phyloP scores from a whole-genome alignment of 2,888 invertebrate genomes.

The Hirtodrosophila duncani region DNA sequence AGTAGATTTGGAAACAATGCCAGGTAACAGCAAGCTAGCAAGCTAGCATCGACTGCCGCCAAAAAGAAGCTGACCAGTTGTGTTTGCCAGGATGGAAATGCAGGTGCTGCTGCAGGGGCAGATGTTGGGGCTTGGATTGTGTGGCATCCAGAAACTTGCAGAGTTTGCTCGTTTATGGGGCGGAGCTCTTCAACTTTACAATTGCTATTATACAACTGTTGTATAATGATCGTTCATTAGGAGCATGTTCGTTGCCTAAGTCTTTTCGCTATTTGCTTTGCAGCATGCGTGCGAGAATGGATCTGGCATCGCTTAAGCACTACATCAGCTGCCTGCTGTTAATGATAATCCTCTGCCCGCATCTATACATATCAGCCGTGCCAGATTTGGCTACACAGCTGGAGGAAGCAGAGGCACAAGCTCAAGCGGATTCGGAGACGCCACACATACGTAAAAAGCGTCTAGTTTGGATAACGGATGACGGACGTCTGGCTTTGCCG shows the following conservation, averaged over 20 bases:
- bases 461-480: slow-evolving; percentile 90
- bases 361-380: slow-evolving; percentile 12
- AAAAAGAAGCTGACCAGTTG: slow-evolving; percentile 42
- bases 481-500: slow-evolving; percentile 89
- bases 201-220: slow-evolving; percentile 61
- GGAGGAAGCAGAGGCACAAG: slow-evolving; percentile 40
- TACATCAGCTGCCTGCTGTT: slow-evolving; percentile 12
- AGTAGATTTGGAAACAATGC: slow-evolving; percentile 13
- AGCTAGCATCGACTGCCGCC: slow-evolving; percentile 30
- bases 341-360: slow-evolving; percentile 30
- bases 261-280: slow-evolving; percentile 30
- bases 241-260: slow-evolving; percentile 41
- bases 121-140: slow-evolving; percentile 9
- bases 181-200: slow-evolving; percentile 3
- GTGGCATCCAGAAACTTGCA: background rate
- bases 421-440: slow-evolving; percentile 28
- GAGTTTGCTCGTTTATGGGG: background rate
- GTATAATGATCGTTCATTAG: slow-evolving; percentile 41
- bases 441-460: slow-evolving; percentile 89
- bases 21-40: slow-evolving; percentile 28
- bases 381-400: slow-evolving; percentile 41
- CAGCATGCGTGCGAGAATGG: slow-evolving; percentile 12
- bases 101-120: slow-evolving; percentile 2
- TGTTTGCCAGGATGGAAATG: background rate
- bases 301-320: slow-evolving; percentile 7